phyloP scores from a whole-genome alignment of 2,888 invertebrate genomes.

The Melinaea marsaeus region DNA sequence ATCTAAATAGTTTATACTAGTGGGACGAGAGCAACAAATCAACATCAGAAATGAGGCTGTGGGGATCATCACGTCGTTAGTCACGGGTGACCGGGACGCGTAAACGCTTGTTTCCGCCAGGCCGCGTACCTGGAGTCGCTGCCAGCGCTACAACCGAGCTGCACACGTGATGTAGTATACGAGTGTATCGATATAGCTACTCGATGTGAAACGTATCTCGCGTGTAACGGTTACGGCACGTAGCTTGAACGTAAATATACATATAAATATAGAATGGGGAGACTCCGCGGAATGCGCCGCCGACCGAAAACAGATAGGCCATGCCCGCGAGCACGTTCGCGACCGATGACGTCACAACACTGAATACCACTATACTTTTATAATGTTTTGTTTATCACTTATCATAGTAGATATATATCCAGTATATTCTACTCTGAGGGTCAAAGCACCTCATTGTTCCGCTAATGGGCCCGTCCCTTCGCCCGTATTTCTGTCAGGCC shows the following conservation, averaged over 20 bases:
- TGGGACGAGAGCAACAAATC: constrained; percentile 23
- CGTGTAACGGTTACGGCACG: constrained; percentile 26
- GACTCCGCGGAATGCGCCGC: constrained; percentile 51
- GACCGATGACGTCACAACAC: constrained; percentile 48
- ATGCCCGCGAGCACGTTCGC: constrained; percentile 36
- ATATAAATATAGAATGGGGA: constrained; percentile 48
- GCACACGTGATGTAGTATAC: constrained; percentile 6
- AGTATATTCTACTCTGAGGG: no score
- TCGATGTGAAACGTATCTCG: constrained; percentile 11
- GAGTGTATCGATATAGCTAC: constrained; percentile 3
- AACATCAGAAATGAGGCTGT: constrained; percentile 36
- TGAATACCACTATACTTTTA: constrained; percentile 23
- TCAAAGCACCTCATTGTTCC: no score
- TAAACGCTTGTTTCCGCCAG: constrained; percentile 52
- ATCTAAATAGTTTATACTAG: constrained; percentile 15
- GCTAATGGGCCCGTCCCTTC: no score
- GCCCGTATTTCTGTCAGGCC: no score
- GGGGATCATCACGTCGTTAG: constrained; percentile 42
- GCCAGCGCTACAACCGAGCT: no score
- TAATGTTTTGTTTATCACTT: constrained; percentile 9
- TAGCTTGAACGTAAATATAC: constrained; percentile 39
- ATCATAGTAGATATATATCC: neutral
- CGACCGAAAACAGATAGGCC: constrained; percentile 60
- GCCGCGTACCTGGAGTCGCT: neutral
- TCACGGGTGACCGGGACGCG: constrained; percentile 55